Conservation (phyloP, 1,140 invertebrate species). For the Amyelois transitella region DNA sequence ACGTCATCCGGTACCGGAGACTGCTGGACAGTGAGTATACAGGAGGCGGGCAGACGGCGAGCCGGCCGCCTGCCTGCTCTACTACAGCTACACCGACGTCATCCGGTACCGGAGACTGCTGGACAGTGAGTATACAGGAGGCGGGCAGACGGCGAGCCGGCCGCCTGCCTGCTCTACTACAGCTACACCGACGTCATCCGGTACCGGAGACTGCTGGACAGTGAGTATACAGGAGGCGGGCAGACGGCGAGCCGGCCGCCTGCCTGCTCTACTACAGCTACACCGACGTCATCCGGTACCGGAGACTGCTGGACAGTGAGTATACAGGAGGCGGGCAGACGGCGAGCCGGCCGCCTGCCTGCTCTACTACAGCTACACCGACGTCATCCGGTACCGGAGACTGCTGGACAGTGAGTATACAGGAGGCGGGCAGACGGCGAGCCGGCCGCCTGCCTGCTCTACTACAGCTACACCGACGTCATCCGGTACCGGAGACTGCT, state of each 20-base stretch:
- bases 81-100: slow-evolving; percentile 90
- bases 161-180: slow-evolving; percentile 92
- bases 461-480: slow-evolving; percentile 90
- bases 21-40: slow-evolving; percentile 88
- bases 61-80: slow-evolving; percentile 88
- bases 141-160: slow-evolving; percentile 91
- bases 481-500: slow-evolving; percentile 84
- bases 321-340: slow-evolving; percentile 98
- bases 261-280: slow-evolving; percentile 94
- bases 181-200: slow-evolving; percentile 87
- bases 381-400: slow-evolving; percentile 84
- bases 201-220: slow-evolving; percentile 83
- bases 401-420: slow-evolving; percentile 88
- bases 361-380: slow-evolving; percentile 90
- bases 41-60: slow-evolving; percentile 96
- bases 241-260: slow-evolving; percentile 85
- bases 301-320: slow-evolving; percentile 84
- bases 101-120: slow-evolving; percentile 84
- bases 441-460: slow-evolving; percentile 88
- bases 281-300: slow-evolving; percentile 83
- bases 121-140: slow-evolving; percentile 92
- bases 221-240: slow-evolving; percentile 97
- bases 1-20: slow-evolving; percentile 84
- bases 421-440: slow-evolving; percentile 96
- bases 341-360: slow-evolving; percentile 88